Base-by-base conservation (phyloP, 2,797 vertebrate species). In the Phataginus tricuspis region DNA sequence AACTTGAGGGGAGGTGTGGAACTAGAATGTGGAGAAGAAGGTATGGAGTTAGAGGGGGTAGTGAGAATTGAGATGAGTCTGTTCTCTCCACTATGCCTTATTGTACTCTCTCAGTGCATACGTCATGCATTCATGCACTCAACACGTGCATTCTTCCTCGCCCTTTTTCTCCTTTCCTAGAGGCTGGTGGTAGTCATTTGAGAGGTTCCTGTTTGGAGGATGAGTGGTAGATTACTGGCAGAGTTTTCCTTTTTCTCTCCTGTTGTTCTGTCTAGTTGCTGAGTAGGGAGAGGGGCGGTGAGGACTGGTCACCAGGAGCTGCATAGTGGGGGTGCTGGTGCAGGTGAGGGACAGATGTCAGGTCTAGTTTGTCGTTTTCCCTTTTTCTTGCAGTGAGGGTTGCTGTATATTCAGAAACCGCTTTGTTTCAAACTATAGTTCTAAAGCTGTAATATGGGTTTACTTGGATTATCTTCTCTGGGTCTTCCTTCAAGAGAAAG, bases 341-440 rank as follows among this genome's bases (percentile, higher is more conserved):
- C 15, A 7, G 19, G 15, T 25, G n/a, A 55, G 27, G 45, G 69
- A n/a, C 2, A 3, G 61, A 45, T 59, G n/a, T 51, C 23, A 77
- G 12, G 15, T 77, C 25, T 77, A 31, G 16, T 77, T 85, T 83
- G 55, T 55, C 63, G 7, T 14, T 78, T 83, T 80, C 66, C 64
- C 45, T 68, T 83, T 86, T 29, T 85, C 18, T 19, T 75, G 16
- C 25, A 92, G 7, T 42, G 13, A 57, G 7, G 72, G 61, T 61
- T 94, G 53, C 57, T 59, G 9, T 90, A 27, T 72, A 39, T 25
- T 37, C 68, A 86, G 37, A 89, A 57, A 77, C 23, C 4, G 59
- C 45, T 86, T 93, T 95, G 69, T 93, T 91, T 78, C 51, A 84
- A 39, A 84, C 37, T 61, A 13, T 71, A 63, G 14, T 90, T 83